Percentiles rank a stretch among this genome's conserved stretches.
Conservation (phyloP, 2,888 invertebrate genomes). For the Philonicus albiceps region DNA sequence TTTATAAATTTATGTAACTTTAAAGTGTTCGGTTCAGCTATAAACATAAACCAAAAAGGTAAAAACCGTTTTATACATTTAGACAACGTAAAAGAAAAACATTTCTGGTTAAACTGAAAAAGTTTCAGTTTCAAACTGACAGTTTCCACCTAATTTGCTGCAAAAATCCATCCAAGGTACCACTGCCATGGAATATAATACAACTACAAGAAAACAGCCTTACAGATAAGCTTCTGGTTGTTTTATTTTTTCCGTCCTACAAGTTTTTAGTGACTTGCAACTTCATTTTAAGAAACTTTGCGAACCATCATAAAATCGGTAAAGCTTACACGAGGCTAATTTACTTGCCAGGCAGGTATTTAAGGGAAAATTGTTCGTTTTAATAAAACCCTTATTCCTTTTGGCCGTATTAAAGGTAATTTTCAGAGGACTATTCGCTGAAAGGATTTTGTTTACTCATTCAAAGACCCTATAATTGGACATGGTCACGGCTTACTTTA, state of each 20-base stretch:
- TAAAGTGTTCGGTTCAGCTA: too few relatives aligned
- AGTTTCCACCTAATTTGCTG: not conserved
- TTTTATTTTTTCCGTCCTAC: not conserved
- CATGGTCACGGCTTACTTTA: not conserved
- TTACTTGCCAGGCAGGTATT: not conserved
- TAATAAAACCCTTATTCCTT: not conserved
- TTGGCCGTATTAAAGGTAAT: not conserved
- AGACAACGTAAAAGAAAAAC: not conserved
- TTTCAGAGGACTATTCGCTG: not conserved
- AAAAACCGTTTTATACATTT: not conserved
- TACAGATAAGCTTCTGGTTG: not conserved
- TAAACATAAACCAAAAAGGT: not conserved
- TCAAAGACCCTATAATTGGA: not conserved
- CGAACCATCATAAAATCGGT: not conserved
- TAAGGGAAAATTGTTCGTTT: not conserved
- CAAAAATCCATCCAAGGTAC: not conserved
- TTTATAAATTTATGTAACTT: too few relatives aligned
- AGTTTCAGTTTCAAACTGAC: not conserved
- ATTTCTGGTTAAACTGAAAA: not conserved
- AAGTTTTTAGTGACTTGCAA: not conserved
- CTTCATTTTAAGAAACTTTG: not conserved
- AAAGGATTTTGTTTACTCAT: not conserved
- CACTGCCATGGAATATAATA: not conserved
- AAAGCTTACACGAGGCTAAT: not conserved
- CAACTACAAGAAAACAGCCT: not conserved